Base-by-base conservation (phyloP, 2,113 vertebrate species). In the Ia io region DNA sequence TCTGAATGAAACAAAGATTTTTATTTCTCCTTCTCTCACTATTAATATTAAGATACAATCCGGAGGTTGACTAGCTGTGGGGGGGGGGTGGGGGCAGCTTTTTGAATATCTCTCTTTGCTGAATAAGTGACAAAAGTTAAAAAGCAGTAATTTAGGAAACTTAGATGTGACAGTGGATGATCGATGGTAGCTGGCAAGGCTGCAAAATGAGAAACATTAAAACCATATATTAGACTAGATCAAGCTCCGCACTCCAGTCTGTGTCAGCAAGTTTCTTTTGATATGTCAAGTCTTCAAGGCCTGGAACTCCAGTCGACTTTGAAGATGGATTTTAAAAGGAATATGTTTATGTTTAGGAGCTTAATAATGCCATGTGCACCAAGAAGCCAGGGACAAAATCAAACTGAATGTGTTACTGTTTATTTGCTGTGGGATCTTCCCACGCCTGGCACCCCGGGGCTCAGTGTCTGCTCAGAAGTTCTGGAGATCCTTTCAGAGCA, bases 171-270 rank as follows among this genome's bases (percentile, higher is more conserved):
- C 98, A 98, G 97, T 93, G 85, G 96, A 97, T 99, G 99, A 99
- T 98, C 98, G 98, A 99, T 98, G 98, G 98, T 97, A 97, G 96
- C 98, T 98, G 98, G 98, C 97, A 97, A 98, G 97, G 97, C 98
- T 98, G 97, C 98, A 98, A 98, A 98, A 99, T 98, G 98, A 98
- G 98, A 99, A 98, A 98, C 98, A 99, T 99, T 98, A 98, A 98
- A 99, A 98, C 98, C 98, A 95, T 98, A 98, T 98, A 98, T 99
- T 98, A 98, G 98, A 98, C 98, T 98, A 98, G 98, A 99, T 98
- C 98, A 98, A 98, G 97, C 98, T 98, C 97, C 94, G 84, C 95
- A 95, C 96, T 97, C 96, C 91, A 96, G 98, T 98, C 94, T 98
- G 97, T 98, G 98, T 99, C 98, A 98, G 98, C 98, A 98, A 98